Percentiles rank a stretch among this genome's conserved stretches.
Evolutionary conservation across 2,797 vertebrate genomes (phyloP).

Genomic region (Betta splendens): DNA sequence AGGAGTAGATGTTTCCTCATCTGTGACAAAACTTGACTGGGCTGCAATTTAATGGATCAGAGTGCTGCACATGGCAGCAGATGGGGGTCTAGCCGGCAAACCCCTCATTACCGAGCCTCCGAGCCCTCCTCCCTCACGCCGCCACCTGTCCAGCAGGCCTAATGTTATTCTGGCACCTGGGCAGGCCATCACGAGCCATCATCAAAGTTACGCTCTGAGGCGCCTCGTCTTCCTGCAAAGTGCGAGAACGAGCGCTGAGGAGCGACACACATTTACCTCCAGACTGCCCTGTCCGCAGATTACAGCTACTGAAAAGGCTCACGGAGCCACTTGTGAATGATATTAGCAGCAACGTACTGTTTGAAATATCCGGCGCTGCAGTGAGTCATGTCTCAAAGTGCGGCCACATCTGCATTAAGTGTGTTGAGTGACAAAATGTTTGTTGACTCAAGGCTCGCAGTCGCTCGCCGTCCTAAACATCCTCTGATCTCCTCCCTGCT

Average conservation of each 20-base stretch:
- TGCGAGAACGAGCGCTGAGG: constrained; percentile 62
- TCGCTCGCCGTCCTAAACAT: constrained; percentile 26
- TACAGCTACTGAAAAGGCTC: constrained; percentile 11
- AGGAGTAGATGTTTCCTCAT: constrained; percentile 51
- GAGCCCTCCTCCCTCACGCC: constrained; percentile 70
- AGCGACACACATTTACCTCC: constrained; percentile 63
- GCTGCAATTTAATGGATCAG: constrained; percentile 78
- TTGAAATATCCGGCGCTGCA: constrained; percentile 9
- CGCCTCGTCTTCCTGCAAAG: constrained; percentile 66
- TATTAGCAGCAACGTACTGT: constrained; percentile 6
- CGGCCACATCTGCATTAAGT: constrained; percentile 18
- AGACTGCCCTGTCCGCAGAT: constrained; percentile 29
- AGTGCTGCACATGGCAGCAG: constrained; percentile 77
- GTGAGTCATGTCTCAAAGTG: background rate
- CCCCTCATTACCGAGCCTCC: constrained; percentile 77
- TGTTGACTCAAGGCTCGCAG: constrained; percentile 21
- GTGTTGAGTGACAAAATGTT: constrained; percentile 17
- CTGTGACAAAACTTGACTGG: constrained; percentile 71
- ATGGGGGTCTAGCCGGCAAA: constrained; percentile 80
- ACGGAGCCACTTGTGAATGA: constrained; percentile 8
- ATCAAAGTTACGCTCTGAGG: constrained; percentile 79
- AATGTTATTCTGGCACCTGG: constrained; percentile 83
- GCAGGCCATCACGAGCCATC: constrained; percentile 74
- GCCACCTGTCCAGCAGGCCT: constrained; percentile 82
- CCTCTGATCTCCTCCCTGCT: constrained; percentile 28